A percentile compares a stretch with the other conserved stretches of the same genome.
Conservation (phyloP, 1,140 invertebrate genomes). For the Drusus annulatus region DNA sequence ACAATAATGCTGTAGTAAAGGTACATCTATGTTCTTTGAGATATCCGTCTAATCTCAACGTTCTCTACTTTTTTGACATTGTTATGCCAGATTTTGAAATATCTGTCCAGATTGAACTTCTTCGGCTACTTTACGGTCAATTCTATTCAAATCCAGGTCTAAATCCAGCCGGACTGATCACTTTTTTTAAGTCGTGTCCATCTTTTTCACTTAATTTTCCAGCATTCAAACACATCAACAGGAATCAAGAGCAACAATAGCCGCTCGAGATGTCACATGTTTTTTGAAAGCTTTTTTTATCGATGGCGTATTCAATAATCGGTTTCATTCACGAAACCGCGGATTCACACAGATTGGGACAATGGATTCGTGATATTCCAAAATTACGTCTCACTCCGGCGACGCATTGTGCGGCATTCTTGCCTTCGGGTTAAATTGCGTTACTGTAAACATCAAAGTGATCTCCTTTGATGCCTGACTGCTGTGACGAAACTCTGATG, state of each 20-base stretch:
- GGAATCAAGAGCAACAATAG: conserved; percentile 42
- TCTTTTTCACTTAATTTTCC: conserved; percentile 53
- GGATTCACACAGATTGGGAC: conserved; percentile 51
- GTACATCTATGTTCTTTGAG: too few species aligned
- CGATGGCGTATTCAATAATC: conserved; percentile 53
- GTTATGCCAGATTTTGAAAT: too few species aligned
- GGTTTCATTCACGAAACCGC: conserved; percentile 53
- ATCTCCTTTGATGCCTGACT: conserved; percentile 44
- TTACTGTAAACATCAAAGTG: conserved; percentile 53
- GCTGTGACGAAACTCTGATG: conserved; percentile 49
- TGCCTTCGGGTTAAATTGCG: conserved; percentile 45
- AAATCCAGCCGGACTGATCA: neutral
- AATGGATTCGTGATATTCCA: conserved; percentile 51
- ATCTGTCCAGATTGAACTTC: too few species aligned
- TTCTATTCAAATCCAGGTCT: conserved; percentile 17
- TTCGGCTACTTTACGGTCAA: too few species aligned
- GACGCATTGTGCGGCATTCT: conserved; percentile 48
- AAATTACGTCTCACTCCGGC: conserved; percentile 39
- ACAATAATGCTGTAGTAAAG: too few species aligned
- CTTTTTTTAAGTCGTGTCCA: conserved; percentile 38
- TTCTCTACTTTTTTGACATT: too few species aligned
- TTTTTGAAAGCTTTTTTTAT: conserved; percentile 31
- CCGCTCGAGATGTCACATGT: conserved; percentile 37
- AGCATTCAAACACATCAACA: conserved; percentile 49
- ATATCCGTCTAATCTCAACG: too few species aligned